Percentiles rank a stretch among this genome's conserved stretches.
Evolutionary conservation across 1,140 invertebrate species (phyloP).

Genomic region (Dendroctonus valens): DNA sequence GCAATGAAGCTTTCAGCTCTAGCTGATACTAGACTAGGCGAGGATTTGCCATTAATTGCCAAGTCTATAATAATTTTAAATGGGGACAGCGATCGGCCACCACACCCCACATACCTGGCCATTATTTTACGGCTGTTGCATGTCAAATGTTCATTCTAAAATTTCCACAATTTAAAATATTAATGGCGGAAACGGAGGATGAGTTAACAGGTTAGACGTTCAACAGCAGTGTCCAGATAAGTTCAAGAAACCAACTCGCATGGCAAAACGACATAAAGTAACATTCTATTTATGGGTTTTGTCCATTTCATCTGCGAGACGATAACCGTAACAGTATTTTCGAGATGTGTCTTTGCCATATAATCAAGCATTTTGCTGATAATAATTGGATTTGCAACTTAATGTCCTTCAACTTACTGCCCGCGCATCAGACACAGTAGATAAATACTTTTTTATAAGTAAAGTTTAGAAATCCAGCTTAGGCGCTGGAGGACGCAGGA

Average conservation of each 20-base stretch:
- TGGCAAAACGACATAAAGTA: conserved; percentile 12
- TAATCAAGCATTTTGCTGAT: too few species aligned
- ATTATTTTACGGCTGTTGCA: conserved; percentile 12
- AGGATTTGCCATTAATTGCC: too few species aligned
- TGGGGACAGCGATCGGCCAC: too few species aligned
- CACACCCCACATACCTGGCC: neutral
- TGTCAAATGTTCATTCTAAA: conserved; percentile 13
- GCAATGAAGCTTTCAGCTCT: too few species aligned
- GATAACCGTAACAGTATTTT: neutral
- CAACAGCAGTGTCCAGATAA: conserved; percentile 11
- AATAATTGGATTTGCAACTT: too few species aligned
- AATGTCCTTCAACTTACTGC: too few species aligned
- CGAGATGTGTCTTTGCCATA: neutral
- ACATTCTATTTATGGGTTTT: conserved; percentile 9
- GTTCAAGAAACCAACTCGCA: conserved; percentile 23
- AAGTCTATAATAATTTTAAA: too few species aligned
- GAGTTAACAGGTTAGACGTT: conserved; percentile 22
- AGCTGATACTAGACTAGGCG: too few species aligned
- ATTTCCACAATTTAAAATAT: conserved; percentile 10
- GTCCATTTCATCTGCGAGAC: neutral
- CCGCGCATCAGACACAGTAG: neutral
- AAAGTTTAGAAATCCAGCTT: too few species aligned
- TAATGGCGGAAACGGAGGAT: conserved; percentile 17
- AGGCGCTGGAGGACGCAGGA: too few species aligned
- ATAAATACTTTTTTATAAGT: too few species aligned